These are phyloP conservation scores for Murina feae DNA, from an alignment of 2,113 vertebrate species.

Conservation along the genomic window DNA sequence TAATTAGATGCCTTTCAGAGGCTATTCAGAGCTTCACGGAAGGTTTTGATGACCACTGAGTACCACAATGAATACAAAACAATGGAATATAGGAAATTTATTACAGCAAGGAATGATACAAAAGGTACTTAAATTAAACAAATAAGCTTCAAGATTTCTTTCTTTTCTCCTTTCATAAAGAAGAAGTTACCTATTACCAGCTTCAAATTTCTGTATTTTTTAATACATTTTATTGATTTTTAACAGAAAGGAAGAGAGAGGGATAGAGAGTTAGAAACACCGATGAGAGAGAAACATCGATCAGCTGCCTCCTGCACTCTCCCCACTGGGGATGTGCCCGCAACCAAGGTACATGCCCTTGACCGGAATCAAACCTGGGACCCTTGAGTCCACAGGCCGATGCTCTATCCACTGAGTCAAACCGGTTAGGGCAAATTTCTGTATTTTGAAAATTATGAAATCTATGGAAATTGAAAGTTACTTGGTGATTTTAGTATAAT, in stretches of 20 bases:
- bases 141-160: not conserved
- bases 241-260: no score
- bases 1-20: not conserved
- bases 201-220: not conserved
- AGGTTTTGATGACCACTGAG: not conserved
- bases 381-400: no score
- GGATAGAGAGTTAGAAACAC: no score
- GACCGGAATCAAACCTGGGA: no score
- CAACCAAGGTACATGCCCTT: no score
- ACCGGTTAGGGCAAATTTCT: no score
- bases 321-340: no score
- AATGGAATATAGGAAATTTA: not conserved
- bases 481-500: not conserved
- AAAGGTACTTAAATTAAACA: not conserved
- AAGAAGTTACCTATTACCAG: not conserved
- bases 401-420: no score
- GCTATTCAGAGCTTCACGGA: not conserved
- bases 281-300: no score
- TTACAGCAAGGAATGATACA: not conserved
- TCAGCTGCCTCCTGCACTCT: no score
- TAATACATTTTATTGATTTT: no score
- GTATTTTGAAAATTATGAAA: not conserved
- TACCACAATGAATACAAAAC: not conserved
- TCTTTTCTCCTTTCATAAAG: not conserved
- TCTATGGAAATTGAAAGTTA: not conserved